Evolutionary conservation across 2,797 vertebrate genomes (phyloP), one percentile per base, ranked within the genome.

Genomic region (Danio kyathit): DNA sequence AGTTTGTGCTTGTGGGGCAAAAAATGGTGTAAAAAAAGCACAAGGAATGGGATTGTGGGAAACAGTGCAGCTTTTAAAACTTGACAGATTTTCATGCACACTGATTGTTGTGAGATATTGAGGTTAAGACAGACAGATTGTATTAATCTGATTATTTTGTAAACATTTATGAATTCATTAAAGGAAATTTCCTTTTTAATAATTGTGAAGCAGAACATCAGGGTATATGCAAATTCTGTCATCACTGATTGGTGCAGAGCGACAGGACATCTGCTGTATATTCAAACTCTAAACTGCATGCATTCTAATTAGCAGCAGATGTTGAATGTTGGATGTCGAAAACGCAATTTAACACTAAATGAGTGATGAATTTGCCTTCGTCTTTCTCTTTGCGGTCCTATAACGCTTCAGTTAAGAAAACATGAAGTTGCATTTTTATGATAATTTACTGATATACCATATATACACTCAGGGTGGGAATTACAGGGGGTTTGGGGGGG

Each of bases 261-360:
- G 56, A 70, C 66, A 51, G 29, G 56, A 70, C 65, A 79, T 70
- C 76, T 79, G 65, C 54, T 61, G 29, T 54, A 38, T 9, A 21
- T 78, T 59, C 54, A 59, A n/a, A 38, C 52, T 19, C 59, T 12
- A 60, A 79, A 69, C 41, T 12, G 43, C 44, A 44, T 11, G 41
- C 7, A 1, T 69, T 69, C 43, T 7, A 7, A 46, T 77, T 59
- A 59, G 64, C 16, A 51, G 65, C 66, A 71, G 57, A 79, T 79
- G 65, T 60, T 79, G 13, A 51, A 41, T 2, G 17, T 21, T 51
- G 60, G 56, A 41, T n/a, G 49, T 3, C 41, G 76, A 60, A 70
- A 79, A 51, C 54, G 59, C 44, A 78, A 49, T 10, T 41, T 13
- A 65, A 16, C 29, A 6, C 16, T 41, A 76, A 76, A 1, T 75